Evolutionary conservation across 2,113 vertebrate genomes (phyloP).

Genomic region (Psilopsiagon aymara): DNA sequence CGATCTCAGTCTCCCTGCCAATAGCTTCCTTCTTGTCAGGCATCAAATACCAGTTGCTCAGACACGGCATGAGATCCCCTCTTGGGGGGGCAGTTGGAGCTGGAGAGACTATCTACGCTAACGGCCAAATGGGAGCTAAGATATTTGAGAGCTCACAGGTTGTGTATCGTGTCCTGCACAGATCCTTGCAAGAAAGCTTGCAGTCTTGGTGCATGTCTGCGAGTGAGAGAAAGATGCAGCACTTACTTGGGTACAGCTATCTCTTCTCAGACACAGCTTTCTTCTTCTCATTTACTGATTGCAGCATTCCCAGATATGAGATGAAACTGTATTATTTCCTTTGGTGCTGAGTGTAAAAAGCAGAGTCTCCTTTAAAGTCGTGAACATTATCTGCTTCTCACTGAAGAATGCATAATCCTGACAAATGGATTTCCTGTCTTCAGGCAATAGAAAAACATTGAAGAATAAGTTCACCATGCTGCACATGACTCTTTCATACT

Average conservation of each 20-base stretch:
- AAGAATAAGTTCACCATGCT: neutral
- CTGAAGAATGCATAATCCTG: neutral
- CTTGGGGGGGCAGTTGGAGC: fast-evolving
- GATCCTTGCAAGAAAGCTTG: too few species aligned
- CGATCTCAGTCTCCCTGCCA: neutral
- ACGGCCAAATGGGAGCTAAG: neutral
- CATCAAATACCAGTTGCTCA: neutral
- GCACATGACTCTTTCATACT: fast-evolving
- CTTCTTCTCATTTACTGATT: fast-evolving
- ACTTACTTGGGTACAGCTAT: fast-evolving
- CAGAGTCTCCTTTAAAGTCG: neutral
- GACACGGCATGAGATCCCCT: neutral
- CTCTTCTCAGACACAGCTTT: neutral
- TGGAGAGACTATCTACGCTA: neutral
- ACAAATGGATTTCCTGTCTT: neutral
- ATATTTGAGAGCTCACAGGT: neutral
- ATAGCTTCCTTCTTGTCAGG: fast-evolving
- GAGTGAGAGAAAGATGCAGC: neutral
- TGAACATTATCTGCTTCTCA: neutral
- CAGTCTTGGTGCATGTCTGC: neutral
- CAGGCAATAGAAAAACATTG: neutral
- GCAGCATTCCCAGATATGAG: neutral
- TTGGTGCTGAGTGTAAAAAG: neutral
- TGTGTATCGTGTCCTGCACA: neutral
- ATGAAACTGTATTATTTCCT: neutral